Base-by-base conservation (phyloP, 2,113 vertebrate species). In the Neodon shergylaensis region DNA sequence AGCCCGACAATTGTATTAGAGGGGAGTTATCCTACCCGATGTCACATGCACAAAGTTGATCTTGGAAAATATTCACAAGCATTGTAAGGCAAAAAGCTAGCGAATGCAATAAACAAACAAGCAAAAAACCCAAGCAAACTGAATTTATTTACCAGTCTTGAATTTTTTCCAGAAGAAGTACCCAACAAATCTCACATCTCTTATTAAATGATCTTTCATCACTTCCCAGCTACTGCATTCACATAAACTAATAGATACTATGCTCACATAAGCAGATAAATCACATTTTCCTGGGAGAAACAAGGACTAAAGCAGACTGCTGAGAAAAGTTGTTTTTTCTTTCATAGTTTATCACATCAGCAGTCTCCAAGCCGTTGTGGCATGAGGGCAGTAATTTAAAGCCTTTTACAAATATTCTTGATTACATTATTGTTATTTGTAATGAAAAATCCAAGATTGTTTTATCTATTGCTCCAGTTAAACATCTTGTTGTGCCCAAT, bases 91-190 rank as follows among this genome's bases (percentile, higher is more conserved):
- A 94, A 13, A 13, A 5, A 76, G 39, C 79, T 88, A 42, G 17
- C 82, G 96, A 87, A 16, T 61, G 1, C 42, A 78, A 17, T 17
- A 54, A 54, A 54, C 54, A 17, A 17, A 54, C 54, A 58, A 58
- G 17, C 17, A 58, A 58, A 58, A 58, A 58, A 16, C 58, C 54
- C 54, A 52, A 52, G 39, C 6, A 73, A 49, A n/a, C 8, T 58
- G 7, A 66, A 78, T 82, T 95, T 68, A 82, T 90, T 76, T 93
- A 4, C 42, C 24, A 83, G 36, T 52, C 33, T 88, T 84, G 14
- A 33, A 77, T 88, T 68, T 94, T 54, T 0, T 36, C 52, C 31
- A 82, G 28, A 94, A 76, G 21, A 83, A 94, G 97, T 76, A 84
- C 31, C 36, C 66, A 90, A 72, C 3, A 91, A 61, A 95, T 70